Evolutionary conservation across 1,140 invertebrate genomes (phyloP).

Genomic region (Drosophila erecta): DNA sequence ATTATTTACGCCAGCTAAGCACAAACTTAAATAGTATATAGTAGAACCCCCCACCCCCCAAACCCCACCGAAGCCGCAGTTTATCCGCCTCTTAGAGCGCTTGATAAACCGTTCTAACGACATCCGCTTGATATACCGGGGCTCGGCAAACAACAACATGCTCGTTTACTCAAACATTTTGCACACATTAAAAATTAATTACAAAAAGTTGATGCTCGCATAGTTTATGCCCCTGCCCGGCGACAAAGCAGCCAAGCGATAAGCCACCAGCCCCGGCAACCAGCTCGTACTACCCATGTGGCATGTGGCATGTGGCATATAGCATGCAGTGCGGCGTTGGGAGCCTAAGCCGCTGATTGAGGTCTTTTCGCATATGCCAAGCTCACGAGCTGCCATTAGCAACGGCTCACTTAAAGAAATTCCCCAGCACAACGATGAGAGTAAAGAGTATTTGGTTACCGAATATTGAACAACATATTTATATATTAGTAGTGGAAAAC

Average conservation of each 20-base stretch:
- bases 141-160: conserved; percentile 43
- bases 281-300: conserved; percentile 1
- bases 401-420: conserved; percentile 26
- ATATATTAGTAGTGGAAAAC: too few relatives aligned
- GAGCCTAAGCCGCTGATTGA: conserved; percentile 48
- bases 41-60: too few relatives aligned
- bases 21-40: conserved; percentile 9
- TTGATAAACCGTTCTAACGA: conserved; percentile 44
- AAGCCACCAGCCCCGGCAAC: conserved; percentile 35
- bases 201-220: conserved; percentile 68
- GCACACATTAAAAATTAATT: conserved; percentile 82
- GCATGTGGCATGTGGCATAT: background rate
- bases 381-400: conserved; percentile 50
- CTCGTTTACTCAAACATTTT: conserved; percentile 71
- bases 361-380: conserved; percentile 55
- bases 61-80: conserved; percentile 6
- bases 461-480: too few relatives aligned
- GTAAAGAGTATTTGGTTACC: too few relatives aligned
- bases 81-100: conserved; percentile 41
- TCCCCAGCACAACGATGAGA: too few relatives aligned
- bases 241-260: conserved; percentile 69
- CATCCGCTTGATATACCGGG: conserved; percentile 34
- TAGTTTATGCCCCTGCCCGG: conserved; percentile 74
- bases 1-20: conserved; percentile 31
- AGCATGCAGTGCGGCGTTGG: conserved; percentile 16